These are phyloP conservation scores for Zoanthus sociatus DNA, from an alignment of 92 coral and sea anemone species.

Conservation along the genomic window DNA sequence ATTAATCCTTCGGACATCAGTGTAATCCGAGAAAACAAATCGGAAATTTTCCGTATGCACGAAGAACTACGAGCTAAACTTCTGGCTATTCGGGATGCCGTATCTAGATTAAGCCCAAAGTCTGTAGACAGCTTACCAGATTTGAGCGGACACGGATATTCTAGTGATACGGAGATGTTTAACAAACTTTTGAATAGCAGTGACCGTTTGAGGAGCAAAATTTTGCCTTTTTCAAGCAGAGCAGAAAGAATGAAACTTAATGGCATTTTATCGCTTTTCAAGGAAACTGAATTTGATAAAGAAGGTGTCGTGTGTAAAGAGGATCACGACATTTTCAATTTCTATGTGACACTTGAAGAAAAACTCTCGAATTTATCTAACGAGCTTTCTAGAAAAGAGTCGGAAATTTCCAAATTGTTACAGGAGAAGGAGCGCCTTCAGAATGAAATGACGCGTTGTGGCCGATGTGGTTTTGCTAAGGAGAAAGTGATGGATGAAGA, in stretches of 20 bases:
- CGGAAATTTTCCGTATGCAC: constrained; percentile 82
- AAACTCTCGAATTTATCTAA: constrained; percentile 78
- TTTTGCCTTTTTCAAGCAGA: constrained; percentile 36
- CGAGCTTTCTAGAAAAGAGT: constrained; percentile 79
- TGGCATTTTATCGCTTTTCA: constrained; percentile 54
- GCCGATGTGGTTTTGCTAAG: constrained; percentile 70
- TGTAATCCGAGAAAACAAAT: constrained; percentile 80
- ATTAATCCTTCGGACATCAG: constrained; percentile 89
- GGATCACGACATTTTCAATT: constrained; percentile 56
- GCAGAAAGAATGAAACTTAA: constrained; percentile 45
- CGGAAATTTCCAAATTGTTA: constrained; percentile 66
- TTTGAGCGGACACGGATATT: constrained; percentile 26
- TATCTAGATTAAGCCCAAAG: constrained; percentile 50
- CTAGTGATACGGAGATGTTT: constrained; percentile 40
- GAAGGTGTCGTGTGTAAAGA: constrained; percentile 52
- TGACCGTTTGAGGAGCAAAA: constrained; percentile 40
- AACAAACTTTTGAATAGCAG: constrained; percentile 40
- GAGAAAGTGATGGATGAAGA: constrained; percentile 76
- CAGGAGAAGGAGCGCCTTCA: constrained; percentile 75
- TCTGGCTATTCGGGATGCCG: constrained; percentile 70
- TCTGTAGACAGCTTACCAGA: constrained; percentile 40
- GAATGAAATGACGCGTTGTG: constrained; percentile 71
- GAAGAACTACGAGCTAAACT: constrained; percentile 83
- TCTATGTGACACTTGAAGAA: constrained; percentile 74
- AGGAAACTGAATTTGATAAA: constrained; percentile 54